A percentile compares a stretch with the other conserved stretches of the same genome.
These are phyloP conservation scores for Pelodiscus sinensis DNA, from an alignment of 2,113 vertebrate genomes.

Conservation along the genomic window DNA sequence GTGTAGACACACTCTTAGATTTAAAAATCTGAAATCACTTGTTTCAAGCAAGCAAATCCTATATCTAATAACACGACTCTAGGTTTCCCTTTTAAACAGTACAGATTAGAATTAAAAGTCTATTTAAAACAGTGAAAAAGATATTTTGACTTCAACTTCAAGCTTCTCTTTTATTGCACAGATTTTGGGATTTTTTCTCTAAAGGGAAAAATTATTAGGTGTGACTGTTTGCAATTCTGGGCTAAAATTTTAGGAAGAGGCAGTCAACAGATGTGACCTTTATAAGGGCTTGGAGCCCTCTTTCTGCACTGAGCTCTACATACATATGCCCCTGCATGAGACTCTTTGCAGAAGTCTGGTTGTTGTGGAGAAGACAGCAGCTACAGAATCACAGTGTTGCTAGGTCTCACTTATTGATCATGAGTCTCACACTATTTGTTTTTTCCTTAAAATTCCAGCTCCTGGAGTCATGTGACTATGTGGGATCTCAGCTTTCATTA, in stretches of 20 bases:
- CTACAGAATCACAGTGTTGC: neutral
- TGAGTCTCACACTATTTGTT: neutral
- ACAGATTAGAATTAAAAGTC: neutral
- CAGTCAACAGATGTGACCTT: rapidly evolving
- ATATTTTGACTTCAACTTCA: neutral
- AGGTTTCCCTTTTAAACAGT: neutral
- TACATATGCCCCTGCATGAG: rapidly evolving
- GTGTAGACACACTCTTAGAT: neutral
- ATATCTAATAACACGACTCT: neutral
- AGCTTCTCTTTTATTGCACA: neutral
- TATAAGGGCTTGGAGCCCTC: neutral
- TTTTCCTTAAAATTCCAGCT: neutral
- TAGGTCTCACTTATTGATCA: neutral
- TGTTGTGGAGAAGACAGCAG: neutral
- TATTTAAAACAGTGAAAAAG: neutral
- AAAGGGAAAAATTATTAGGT: neutral
- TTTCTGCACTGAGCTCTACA: neutral
- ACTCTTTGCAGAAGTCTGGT: neutral
- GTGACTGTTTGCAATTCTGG: neutral
- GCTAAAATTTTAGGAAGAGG: neutral
- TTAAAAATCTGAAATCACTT: neutral
- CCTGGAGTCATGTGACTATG: rapidly evolving
- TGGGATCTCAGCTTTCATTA: rapidly evolving
- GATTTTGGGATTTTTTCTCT: neutral
- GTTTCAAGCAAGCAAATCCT: neutral